Evolutionary conservation across 2,113 vertebrate genomes (phyloP).

Genomic region (Numida meleagris): DNA sequence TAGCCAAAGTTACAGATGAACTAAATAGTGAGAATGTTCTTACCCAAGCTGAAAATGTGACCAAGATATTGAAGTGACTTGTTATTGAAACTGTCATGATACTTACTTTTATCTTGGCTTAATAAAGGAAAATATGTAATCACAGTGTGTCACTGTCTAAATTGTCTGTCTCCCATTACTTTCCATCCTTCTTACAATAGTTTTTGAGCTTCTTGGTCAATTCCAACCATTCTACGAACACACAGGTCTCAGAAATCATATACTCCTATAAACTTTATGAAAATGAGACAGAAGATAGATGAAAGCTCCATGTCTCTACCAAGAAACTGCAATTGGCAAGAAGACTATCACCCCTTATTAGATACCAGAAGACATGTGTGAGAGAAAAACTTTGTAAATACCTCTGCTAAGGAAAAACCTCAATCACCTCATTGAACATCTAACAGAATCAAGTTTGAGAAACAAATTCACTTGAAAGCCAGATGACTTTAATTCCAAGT

Average conservation of each 20-base stretch:
- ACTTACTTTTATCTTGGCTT: neutral
- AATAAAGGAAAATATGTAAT: neutral
- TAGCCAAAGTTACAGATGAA: neutral
- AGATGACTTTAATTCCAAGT: slow-evolving; percentile 2
- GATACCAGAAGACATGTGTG: neutral
- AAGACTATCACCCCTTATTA: neutral
- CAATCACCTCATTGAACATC: neutral
- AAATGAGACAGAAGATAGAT: neutral
- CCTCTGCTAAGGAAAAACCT: neutral
- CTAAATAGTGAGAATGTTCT: slow-evolving; percentile 36
- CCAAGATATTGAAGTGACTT: slow-evolving; percentile 16
- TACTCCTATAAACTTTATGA: neutral
- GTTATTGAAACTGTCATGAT: neutral
- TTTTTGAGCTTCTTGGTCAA: neutral
- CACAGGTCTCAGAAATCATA: neutral
- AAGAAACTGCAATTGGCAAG: neutral
- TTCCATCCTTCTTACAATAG: neutral
- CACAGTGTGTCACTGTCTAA: neutral
- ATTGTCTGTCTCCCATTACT: neutral
- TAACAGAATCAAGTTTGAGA: neutral
- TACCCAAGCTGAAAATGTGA: slow-evolving; percentile 23
- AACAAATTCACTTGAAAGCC: neutral
- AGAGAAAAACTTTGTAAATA: neutral
- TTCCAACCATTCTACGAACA: neutral
- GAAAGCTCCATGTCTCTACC: neutral